phyloP scores from a whole-genome alignment of 1,140 invertebrate species.

The Ylistrum balloti region DNA sequence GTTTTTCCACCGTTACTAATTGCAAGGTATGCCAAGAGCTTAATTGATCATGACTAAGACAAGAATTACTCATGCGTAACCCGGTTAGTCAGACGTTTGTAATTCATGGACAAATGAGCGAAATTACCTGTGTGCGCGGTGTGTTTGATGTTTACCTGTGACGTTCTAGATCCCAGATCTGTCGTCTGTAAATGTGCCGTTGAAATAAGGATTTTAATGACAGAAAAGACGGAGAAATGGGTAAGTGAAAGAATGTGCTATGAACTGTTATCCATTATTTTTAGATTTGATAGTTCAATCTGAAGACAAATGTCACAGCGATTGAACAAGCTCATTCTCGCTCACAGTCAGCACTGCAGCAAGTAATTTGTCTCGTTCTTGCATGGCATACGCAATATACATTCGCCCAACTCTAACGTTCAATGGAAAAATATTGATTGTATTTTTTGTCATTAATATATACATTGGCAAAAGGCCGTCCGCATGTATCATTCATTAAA shows the following conservation, averaged over 20 bases:
- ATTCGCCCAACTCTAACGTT: not conserved
- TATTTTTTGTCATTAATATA: too few relatives aligned
- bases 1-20: not conserved
- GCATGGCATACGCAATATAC: too few relatives aligned
- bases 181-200: constrained; percentile 37
- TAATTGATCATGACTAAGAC: constrained; percentile 28
- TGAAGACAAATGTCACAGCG: too few relatives aligned
- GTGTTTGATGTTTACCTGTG: constrained; percentile 24
- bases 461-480: too few relatives aligned
- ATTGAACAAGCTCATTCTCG: too few relatives aligned
- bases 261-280: not conserved
- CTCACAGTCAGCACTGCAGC: not conserved
- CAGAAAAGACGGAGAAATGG: not conserved
- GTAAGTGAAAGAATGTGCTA: not conserved
- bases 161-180: not conserved
- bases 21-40: constrained; percentile 16
- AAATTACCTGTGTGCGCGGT: not conserved
- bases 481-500: too few relatives aligned
- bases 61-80: not conserved
- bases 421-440: too few relatives aligned
- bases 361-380: not conserved
- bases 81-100: constrained; percentile 18
- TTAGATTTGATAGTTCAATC: too few relatives aligned
- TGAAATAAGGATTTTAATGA: not conserved
- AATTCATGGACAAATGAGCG: constrained; percentile 5